Evolutionary conservation across 2,113 vertebrate species (phyloP).

Genomic region (Lophura nycthemera): DNA sequence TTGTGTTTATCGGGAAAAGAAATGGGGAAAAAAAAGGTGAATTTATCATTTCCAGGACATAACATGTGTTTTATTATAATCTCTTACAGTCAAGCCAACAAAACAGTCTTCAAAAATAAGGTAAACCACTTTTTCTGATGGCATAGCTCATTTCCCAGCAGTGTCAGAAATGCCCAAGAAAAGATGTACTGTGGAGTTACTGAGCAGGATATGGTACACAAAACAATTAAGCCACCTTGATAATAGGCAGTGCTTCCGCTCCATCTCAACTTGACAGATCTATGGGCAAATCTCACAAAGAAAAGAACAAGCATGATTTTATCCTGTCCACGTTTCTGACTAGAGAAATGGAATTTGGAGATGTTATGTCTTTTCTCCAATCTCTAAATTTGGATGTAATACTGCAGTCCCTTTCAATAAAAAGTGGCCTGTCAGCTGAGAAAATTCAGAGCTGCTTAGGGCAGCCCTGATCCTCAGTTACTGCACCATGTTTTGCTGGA

Average conservation of each 20-base stretch:
- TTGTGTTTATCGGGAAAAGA: background rate
- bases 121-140: background rate
- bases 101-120: background rate
- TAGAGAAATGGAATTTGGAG: background rate
- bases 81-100: background rate
- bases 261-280: background rate
- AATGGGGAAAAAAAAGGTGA: rapidly evolving
- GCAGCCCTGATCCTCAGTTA: background rate
- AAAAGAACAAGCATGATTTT: background rate
- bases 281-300: background rate
- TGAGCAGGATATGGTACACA: background rate
- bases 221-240: background rate
- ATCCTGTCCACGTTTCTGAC: background rate
- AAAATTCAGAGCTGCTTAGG: background rate
- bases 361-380: background rate
- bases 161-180: background rate
- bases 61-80: background rate
- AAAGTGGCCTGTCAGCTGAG: background rate
- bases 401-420: background rate
- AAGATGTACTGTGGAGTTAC: background rate
- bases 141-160: background rate
- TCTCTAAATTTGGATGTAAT: background rate
- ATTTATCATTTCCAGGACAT: background rate
- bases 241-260: background rate
- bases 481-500: background rate